Percentiles rank a stretch among this genome's conserved stretches.
Evolutionary conservation across 2,113 vertebrate species (phyloP).

Genomic region (Erinaceus europaeus): DNA sequence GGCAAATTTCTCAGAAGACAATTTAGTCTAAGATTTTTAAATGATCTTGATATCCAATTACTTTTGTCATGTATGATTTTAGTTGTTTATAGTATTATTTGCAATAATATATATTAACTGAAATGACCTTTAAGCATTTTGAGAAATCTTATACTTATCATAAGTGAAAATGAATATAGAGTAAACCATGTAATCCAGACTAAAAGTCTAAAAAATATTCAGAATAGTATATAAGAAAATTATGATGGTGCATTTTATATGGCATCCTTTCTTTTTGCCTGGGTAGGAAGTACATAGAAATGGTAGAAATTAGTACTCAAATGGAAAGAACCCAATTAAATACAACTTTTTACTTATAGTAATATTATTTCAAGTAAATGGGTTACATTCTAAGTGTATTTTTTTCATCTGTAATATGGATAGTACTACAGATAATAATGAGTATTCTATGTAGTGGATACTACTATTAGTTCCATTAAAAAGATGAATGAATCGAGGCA

Average conservation of each 20-base stretch:
- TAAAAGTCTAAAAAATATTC: background rate
- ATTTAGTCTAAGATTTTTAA: constrained; percentile 11
- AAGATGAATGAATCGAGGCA: background rate
- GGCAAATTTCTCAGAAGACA: background rate
- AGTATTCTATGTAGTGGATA: background rate
- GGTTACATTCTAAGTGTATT: background rate
- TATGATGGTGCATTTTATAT: background rate
- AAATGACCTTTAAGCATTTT: constrained; percentile 18
- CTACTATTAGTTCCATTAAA: background rate
- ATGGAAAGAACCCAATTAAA: background rate
- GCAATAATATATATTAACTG: background rate
- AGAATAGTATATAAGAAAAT: background rate
- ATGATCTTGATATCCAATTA: background rate
- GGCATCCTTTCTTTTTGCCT: background rate
- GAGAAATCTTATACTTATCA: background rate
- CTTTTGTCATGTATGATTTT: background rate
- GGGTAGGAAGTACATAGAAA: background rate
- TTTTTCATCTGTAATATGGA: background rate
- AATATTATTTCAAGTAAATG: background rate
- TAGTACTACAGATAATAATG: background rate
- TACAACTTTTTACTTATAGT: background rate
- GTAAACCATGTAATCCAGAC: background rate
- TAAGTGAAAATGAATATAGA: background rate
- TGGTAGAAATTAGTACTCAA: background rate
- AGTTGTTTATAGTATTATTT: background rate